These are phyloP conservation scores for Eulimnadia texana DNA, from an alignment of 1,140 invertebrate genomes.

Conservation along the genomic window DNA sequence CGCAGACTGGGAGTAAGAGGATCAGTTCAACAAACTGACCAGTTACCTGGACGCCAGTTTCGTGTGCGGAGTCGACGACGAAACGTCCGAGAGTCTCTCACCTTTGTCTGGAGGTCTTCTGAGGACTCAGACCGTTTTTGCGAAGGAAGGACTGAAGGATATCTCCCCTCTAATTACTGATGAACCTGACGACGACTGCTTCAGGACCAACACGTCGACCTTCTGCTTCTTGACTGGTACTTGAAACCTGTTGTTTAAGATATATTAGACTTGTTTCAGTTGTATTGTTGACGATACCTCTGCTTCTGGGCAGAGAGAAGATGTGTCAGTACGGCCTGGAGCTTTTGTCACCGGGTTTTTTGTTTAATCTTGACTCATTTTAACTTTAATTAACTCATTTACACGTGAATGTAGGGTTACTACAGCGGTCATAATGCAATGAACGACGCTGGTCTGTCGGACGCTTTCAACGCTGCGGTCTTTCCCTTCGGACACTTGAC, in stretches of 20 bases:
- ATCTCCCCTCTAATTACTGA: slow-evolving; percentile 35
- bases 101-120: too few relatives aligned
- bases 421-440: too few relatives aligned
- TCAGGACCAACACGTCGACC: too few relatives aligned
- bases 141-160: too few relatives aligned
- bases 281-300: slow-evolving; percentile 33
- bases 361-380: too few relatives aligned
- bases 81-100: slow-evolving; percentile 33
- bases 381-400: too few relatives aligned
- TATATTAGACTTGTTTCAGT: background rate
- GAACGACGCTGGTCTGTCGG: too few relatives aligned
- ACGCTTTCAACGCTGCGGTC: too few relatives aligned
- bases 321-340: slow-evolving; percentile 27
- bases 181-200: too few relatives aligned
- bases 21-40: slow-evolving; percentile 34
- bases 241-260: background rate
- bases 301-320: slow-evolving; percentile 35
- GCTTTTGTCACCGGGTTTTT: background rate
- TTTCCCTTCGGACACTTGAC: too few relatives aligned
- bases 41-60: slow-evolving; percentile 36
- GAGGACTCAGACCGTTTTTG: too few relatives aligned
- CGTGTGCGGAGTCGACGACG: slow-evolving; percentile 35
- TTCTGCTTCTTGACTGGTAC: slow-evolving; percentile 38
- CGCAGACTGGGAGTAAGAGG: slow-evolving; percentile 36
- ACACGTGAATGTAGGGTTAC: too few relatives aligned